Evolutionary conservation across 53 echinoderm and acorn worm genomes (phyloP).

Genomic region (Hippasteria phrygiana): DNA sequence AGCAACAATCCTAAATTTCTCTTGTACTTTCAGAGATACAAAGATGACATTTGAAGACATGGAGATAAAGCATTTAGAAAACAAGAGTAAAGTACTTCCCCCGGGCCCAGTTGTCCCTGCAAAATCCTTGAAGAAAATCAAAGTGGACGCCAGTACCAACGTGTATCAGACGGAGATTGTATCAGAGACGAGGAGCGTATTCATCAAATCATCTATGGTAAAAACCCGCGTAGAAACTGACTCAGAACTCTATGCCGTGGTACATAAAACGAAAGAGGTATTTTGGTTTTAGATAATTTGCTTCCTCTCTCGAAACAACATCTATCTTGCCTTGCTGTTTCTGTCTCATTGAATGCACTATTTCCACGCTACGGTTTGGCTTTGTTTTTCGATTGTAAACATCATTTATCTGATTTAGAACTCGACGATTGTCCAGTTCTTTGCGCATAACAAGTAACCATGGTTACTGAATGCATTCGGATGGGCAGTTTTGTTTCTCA

Average conservation of each 20-base stretch:
- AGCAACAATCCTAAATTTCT: too few species aligned
- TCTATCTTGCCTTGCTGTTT: neutral
- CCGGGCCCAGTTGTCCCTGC: neutral
- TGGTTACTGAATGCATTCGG: too few species aligned
- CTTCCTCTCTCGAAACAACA: neutral
- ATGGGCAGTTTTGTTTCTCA: too few species aligned
- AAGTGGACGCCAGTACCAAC: constrained; percentile 40
- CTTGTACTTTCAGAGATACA: constrained; percentile 18
- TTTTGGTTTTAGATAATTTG: neutral
- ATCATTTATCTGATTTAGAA: too few species aligned
- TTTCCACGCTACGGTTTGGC: too few species aligned
- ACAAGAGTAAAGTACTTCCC: neutral
- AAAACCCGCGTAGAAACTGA: neutral
- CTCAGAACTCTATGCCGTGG: neutral
- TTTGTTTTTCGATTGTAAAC: too few species aligned
- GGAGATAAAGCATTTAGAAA: neutral
- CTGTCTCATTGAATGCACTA: too few species aligned
- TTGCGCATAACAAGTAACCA: too few species aligned
- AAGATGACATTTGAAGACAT: constrained; percentile 48
- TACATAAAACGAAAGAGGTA: neutral
- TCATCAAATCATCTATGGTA: neutral
- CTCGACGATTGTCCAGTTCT: too few species aligned
- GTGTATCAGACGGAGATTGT: constrained; percentile 42
- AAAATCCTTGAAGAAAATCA: neutral
- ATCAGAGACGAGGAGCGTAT: constrained; percentile 22